Evolutionary conservation across 2,888 invertebrate species (phyloP).

Genomic region (Synergus laeviventris): DNA sequence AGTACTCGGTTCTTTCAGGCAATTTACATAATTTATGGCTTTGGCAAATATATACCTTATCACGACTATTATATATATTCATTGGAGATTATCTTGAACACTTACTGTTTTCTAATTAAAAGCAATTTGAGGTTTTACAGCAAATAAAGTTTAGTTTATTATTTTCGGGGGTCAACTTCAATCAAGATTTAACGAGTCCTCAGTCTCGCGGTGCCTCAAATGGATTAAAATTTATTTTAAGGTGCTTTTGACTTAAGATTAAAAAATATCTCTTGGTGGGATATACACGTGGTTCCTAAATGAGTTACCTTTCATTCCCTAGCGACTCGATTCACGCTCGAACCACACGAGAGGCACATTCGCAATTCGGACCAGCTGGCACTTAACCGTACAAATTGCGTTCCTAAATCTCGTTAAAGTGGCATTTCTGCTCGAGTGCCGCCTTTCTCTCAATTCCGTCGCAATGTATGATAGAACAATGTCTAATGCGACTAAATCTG

Average conservation of each 20-base stretch:
- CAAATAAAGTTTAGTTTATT: too few relatives aligned
- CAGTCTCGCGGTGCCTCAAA: too few relatives aligned
- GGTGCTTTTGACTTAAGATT: background rate
- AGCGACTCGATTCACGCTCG: conserved; percentile 46
- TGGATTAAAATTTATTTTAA: background rate
- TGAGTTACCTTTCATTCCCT: conserved; percentile 54
- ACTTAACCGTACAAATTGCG: conserved; percentile 68
- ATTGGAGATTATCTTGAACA: background rate
- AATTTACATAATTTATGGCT: conserved; percentile 31
- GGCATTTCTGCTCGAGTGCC: conserved; percentile 54
- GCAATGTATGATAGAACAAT: conserved; percentile 45
- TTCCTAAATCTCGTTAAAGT: conserved; percentile 68
- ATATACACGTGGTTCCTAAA: conserved; percentile 51
- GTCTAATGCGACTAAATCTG: conserved; percentile 14
- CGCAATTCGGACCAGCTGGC: conserved; percentile 61
- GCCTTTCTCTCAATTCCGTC: conserved; percentile 42
- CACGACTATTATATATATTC: background rate
- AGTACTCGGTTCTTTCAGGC: background rate
- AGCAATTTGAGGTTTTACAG: too few relatives aligned
- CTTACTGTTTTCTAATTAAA: too few relatives aligned
- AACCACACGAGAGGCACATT: conserved; percentile 50
- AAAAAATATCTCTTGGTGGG: conserved; percentile 10
- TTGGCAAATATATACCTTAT: background rate
- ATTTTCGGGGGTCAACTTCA: too few relatives aligned
- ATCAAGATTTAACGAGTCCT: too few relatives aligned